phyloP scores from a whole-genome alignment of 2,113 vertebrate genomes.

The Choloepus hoffmanni region DNA sequence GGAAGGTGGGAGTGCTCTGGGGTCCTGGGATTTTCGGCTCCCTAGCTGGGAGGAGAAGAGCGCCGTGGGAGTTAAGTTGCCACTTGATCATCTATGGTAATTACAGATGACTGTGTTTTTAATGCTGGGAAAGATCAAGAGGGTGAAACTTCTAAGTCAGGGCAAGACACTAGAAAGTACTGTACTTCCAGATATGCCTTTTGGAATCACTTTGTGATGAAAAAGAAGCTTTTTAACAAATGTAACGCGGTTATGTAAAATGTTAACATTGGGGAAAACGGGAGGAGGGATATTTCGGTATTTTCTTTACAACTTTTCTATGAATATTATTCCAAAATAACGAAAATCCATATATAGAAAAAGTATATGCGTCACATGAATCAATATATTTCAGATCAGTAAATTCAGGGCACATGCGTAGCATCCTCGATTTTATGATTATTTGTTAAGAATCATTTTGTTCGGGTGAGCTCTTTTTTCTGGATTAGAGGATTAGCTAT shows the following conservation, averaged over 20 bases:
- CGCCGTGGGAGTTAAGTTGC: constrained; percentile 21
- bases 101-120: constrained; percentile 57
- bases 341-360: background rate
- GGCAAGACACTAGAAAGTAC: background rate
- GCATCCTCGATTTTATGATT: background rate
- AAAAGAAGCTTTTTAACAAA: background rate
- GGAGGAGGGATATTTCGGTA: background rate
- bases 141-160: background rate
- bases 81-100: constrained; percentile 62
- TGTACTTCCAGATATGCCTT: background rate
- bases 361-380: background rate
- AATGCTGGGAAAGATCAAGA: background rate
- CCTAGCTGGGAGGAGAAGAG: background rate
- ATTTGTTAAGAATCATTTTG: background rate
- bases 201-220: background rate
- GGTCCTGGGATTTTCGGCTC: background rate
- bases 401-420: background rate
- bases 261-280: background rate
- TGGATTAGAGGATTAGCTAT: background rate
- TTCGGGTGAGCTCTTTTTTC: background rate
- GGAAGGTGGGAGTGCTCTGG: background rate
- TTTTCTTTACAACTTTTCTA: constrained; percentile 9
- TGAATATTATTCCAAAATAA: background rate
- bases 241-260: background rate
- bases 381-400: background rate